Evolutionary conservation across 2,888 invertebrate species (phyloP).

Genomic region (Theristus sp.): DNA sequence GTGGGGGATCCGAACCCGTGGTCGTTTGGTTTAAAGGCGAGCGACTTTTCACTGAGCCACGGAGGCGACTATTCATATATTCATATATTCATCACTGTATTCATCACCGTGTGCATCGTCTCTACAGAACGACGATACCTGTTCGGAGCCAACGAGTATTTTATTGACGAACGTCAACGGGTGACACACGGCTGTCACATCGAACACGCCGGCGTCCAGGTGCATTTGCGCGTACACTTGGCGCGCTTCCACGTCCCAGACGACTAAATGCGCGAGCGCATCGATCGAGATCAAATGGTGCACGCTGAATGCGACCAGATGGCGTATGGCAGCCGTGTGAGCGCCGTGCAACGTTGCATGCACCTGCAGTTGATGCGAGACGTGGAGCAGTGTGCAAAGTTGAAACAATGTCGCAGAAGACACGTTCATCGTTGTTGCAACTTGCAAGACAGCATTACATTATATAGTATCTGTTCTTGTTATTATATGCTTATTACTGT

Average conservation of each 20-base stretch:
- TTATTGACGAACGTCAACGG: slow-evolving; percentile 88
- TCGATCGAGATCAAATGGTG: slow-evolving; percentile 69
- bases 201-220: slow-evolving; percentile 43
- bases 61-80: too few relatives aligned
- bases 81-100: too few relatives aligned
- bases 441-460: too few relatives aligned
- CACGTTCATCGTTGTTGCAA: too few relatives aligned
- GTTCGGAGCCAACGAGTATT: slow-evolving; percentile 58
- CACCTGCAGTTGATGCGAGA: not conserved
- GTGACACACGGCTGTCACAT: slow-evolving; percentile 63
- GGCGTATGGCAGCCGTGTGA: not conserved
- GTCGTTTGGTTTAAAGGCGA: too few relatives aligned
- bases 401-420: too few relatives aligned
- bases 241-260: slow-evolving; percentile 66
- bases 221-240: slow-evolving; percentile 32
- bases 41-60: too few relatives aligned
- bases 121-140: not conserved
- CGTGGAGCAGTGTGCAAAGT: not conserved
- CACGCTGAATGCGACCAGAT: slow-evolving; percentile 32
- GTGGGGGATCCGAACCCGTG: too few relatives aligned
- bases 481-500: too few relatives aligned
- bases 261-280: slow-evolving; percentile 46
- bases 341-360: not conserved
- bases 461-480: too few relatives aligned
- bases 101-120: too few relatives aligned